phyloP scores from a whole-genome alignment of 2,113 vertebrate species.

The Pelecanoides urinatrix region DNA sequence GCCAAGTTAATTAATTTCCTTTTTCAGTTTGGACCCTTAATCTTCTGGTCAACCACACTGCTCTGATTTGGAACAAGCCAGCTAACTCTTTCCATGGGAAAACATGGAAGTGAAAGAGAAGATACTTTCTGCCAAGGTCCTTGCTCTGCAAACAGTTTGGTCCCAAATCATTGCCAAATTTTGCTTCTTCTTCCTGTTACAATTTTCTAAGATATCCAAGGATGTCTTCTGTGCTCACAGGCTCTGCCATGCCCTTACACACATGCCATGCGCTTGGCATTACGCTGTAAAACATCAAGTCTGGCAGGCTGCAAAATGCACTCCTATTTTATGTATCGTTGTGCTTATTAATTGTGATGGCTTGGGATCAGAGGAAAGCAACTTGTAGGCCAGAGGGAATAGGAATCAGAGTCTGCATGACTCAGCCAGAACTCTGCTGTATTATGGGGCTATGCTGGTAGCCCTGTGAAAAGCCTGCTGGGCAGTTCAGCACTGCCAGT shows the following conservation, averaged over 20 bases:
- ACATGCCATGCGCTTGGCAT: neutral
- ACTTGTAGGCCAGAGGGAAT: neutral
- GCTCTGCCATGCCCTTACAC: neutral
- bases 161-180: neutral
- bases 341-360: neutral
- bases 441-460: neutral
- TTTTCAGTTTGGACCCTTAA: neutral
- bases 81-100: neutral
- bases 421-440: neutral
- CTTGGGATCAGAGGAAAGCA: neutral
- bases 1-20: neutral
- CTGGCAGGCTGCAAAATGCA: neutral
- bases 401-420: neutral
- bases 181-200: neutral
- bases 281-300: neutral
- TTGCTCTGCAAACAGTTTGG: neutral
- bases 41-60: neutral
- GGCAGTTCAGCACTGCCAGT: neutral
- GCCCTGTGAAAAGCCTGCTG: fast-evolving
- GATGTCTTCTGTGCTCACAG: neutral
- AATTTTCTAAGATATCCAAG: neutral
- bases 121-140: neutral
- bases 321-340: neutral
- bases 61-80: neutral
- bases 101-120: neutral